Base-by-base conservation (phyloP, 2,888 invertebrate genomes). In the Troides oblongomaculatus region DNA sequence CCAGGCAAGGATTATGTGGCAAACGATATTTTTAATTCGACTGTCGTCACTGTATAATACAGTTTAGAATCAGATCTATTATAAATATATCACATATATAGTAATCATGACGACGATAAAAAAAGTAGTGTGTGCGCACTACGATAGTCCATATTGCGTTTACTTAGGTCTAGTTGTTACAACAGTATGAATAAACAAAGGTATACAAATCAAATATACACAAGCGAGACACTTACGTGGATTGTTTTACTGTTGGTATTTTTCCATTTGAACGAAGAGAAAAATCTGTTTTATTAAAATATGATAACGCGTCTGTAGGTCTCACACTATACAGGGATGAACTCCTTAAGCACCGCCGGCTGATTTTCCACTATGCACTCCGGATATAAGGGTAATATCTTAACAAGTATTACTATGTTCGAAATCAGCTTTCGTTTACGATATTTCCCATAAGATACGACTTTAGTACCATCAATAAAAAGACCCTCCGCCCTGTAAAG, bases 61-160 rank as follows among this genome's bases (percentile, higher is more conserved):
- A 30, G 30, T 30, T 30, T 30, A 46, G 53, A n/a, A 1, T 53
- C 18, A 50, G 53, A 46, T 46, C 2, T 46, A 14, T 53, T 53
- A 53, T 14, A 17, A 50, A 1, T 18, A 53, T n/a, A 53, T 53
- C 6, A 53, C 14, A n/a, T 30, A 30, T 5, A n/a, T n/a, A 2
- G 14, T 36, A 30, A 30, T 60, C 36, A 30, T 5, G 36, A 17
- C 18, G 36, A 60, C 14, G 25, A 36, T 25, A 25, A 8, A 60
- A 18, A 60, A 60, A 23, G 18, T 10, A 30, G 17, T 36, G 30
- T 60, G 36, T 60, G 36, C 36, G 36, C 25, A 60, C 60, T 36
- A 18, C 60, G 60, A 36, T 60, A 60, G 60, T 60, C 18, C 36
- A 60, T 60, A 60, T 60, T 60, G 36, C 30, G 60, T 36, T 60